Percentiles rank a stretch among this genome's conserved stretches.
These are phyloP conservation scores for Tragelaphus eurycerus DNA, from an alignment of 2,797 vertebrate genomes.

Conservation along the genomic window DNA sequence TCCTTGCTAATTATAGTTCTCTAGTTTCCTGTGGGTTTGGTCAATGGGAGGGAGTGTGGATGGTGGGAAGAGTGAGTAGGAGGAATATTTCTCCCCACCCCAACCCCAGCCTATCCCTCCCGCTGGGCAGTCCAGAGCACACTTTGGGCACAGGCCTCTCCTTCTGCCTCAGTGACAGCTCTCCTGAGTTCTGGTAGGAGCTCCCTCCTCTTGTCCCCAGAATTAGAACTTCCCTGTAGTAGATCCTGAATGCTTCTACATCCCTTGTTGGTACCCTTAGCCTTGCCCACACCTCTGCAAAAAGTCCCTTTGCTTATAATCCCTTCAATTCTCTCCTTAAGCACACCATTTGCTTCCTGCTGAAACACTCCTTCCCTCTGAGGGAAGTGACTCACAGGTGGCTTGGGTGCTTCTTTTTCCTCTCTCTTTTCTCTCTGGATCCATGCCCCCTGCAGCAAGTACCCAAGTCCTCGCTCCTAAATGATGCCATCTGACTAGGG, in stretches of 20 bases:
- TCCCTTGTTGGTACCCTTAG: background rate
- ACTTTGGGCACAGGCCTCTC: background rate
- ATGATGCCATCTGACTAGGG: background rate
- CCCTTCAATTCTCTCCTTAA: background rate
- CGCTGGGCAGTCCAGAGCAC: background rate
- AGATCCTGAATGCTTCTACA: slow-evolving; percentile 18
- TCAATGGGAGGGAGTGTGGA: background rate
- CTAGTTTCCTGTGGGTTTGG: background rate
- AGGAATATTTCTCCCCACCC: background rate
- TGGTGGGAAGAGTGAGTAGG: background rate
- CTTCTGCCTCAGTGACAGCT: background rate
- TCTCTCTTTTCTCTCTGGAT: background rate
- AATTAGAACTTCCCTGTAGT: background rate
- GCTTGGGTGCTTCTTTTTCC: background rate
- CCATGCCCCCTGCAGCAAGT: background rate
- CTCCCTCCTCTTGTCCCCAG: background rate
- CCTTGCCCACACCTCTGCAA: background rate
- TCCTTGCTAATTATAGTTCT: background rate
- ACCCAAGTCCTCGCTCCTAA: background rate
- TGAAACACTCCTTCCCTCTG: background rate
- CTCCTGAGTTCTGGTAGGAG: slow-evolving; percentile 15
- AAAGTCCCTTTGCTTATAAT: background rate
- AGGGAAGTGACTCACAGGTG: background rate
- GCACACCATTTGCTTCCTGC: background rate
- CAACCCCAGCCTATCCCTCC: background rate